Conservation (phyloP, 2,797 vertebrate genomes). For the Brotula barbata region DNA sequence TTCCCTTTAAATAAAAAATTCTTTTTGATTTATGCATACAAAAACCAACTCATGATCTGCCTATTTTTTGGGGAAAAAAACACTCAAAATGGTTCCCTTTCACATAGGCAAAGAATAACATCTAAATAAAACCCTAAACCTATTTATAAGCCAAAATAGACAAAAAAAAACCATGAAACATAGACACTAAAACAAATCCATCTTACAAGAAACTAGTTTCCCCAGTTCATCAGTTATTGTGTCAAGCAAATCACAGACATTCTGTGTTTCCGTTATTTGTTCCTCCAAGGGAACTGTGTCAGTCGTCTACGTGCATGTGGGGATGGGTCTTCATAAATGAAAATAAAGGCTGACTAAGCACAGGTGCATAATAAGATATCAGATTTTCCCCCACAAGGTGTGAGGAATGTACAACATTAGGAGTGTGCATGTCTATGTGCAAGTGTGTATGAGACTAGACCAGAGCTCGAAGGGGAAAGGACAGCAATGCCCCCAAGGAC, state of each 20-base stretch:
- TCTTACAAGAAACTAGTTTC: too few relatives aligned
- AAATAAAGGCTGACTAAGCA: too few relatives aligned
- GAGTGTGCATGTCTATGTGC: background rate
- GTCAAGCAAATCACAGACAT: too few relatives aligned
- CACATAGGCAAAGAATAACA: slow-evolving; percentile 5
- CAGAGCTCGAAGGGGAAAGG: slow-evolving; percentile 81
- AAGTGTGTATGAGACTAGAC: slow-evolving; percentile 60
- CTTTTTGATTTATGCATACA: too few relatives aligned
- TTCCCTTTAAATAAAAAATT: too few relatives aligned
- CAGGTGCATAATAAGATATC: too few relatives aligned
- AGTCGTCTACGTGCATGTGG: background rate
- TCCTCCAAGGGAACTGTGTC: background rate
- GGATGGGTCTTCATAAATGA: too few relatives aligned
- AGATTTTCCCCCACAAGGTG: background rate
- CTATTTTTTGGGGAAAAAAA: too few relatives aligned
- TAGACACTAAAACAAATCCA: background rate
- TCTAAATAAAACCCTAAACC: too few relatives aligned
- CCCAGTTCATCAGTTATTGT: too few relatives aligned
- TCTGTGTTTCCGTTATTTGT: slow-evolving; percentile 14
- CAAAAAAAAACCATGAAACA: slow-evolving; percentile 33
- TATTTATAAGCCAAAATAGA: slow-evolving; percentile 5
- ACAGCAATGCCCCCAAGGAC: slow-evolving; percentile 82
- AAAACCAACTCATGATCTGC: too few relatives aligned
- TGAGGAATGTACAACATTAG: background rate
- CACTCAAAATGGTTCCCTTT: slow-evolving; percentile 26